Percentiles rank a stretch among this genome's conserved stretches.
Conservation (phyloP, 2,888 invertebrate species). For the Epirrhoe tristata region DNA sequence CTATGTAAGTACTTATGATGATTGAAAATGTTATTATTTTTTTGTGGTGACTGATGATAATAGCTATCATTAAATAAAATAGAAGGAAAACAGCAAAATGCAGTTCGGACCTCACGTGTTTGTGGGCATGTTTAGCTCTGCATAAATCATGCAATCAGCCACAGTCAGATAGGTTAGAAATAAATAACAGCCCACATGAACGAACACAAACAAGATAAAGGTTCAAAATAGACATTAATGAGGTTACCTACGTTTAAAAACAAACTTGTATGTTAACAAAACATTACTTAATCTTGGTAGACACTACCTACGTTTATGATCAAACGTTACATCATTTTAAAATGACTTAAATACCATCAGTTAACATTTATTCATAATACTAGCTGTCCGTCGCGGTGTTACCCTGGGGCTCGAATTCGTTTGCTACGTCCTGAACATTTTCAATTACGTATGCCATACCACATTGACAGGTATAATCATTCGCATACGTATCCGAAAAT, state of each 20-base stretch:
- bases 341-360: background rate
- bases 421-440: background rate
- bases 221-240: constrained; percentile 56
- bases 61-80: too few species aligned
- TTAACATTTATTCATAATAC: too few species aligned
- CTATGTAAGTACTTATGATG: too few species aligned
- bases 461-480: background rate
- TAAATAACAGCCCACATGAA: constrained; percentile 49
- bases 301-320: background rate
- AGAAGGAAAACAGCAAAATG: background rate
- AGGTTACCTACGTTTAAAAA: constrained; percentile 48
- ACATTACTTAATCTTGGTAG: constrained; percentile 20
- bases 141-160: constrained; percentile 50
- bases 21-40: too few species aligned
- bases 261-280: constrained; percentile 40
- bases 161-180: constrained; percentile 56
- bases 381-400: too few species aligned
- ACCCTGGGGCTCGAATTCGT: background rate
- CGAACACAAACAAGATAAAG: constrained; percentile 67
- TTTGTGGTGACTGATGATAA: too few species aligned
- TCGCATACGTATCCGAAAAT: background rate
- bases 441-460: background rate
- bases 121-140: constrained; percentile 45
- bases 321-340: background rate
- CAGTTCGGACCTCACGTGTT: constrained; percentile 47